Conservation (phyloP, 2,113 vertebrate species). For the Sterna hirundo region DNA sequence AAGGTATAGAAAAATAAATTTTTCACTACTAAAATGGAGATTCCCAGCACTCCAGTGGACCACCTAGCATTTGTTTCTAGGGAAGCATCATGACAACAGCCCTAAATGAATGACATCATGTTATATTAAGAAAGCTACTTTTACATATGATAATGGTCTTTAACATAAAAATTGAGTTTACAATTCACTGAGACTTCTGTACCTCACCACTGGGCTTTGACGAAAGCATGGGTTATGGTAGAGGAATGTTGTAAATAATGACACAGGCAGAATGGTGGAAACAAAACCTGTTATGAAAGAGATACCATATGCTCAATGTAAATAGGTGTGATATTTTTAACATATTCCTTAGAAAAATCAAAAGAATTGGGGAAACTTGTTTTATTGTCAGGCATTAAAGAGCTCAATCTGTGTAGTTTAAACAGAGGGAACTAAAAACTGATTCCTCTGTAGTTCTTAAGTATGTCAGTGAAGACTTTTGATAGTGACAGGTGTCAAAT, state of each 20-base stretch:
- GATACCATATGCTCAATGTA: not conserved
- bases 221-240: not conserved
- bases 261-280: not conserved
- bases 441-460: not conserved
- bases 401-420: not conserved
- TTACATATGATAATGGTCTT: not conserved
- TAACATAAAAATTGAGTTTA: not conserved
- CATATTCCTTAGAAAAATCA: not conserved
- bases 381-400: not conserved
- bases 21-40: not conserved
- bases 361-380: not conserved
- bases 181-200: not conserved
- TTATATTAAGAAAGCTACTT: not conserved
- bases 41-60: not conserved
- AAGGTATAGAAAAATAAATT: not conserved
- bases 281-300: not conserved
- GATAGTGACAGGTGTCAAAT: not conserved
- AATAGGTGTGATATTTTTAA: not conserved
- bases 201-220: not conserved
- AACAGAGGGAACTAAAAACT: not conserved
- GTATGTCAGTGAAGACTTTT: not conserved
- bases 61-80: not conserved
- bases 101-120: not conserved
- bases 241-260: not conserved
- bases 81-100: not conserved